Percentiles rank a stretch among this genome's conserved stretches.
Evolutionary conservation across 2,888 invertebrate genomes (phyloP).

Genomic region (Dolomedes plantarius): DNA sequence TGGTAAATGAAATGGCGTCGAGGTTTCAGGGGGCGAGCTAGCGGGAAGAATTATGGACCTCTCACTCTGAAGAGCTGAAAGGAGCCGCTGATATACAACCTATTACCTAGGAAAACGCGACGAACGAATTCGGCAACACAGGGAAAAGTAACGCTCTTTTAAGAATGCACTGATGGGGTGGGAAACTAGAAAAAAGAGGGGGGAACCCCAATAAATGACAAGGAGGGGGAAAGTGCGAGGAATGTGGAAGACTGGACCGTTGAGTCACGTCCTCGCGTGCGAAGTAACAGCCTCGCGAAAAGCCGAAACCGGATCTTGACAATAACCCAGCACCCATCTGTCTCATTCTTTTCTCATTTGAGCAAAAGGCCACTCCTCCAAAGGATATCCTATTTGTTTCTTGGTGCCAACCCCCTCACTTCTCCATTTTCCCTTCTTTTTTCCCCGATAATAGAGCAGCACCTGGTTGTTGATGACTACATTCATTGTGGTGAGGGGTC

Average conservation of each 20-base stretch:
- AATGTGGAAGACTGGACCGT: constrained; percentile 34
- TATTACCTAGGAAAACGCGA: constrained; percentile 21
- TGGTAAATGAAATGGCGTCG: not conserved
- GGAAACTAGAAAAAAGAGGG: not conserved
- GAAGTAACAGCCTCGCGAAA: constrained; percentile 7
- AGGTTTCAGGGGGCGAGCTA: not conserved
- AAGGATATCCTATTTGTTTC: constrained; percentile 37
- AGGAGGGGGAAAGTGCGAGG: not conserved
- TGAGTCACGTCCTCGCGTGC: constrained; percentile 54
- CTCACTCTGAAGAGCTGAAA: constrained; percentile 20
- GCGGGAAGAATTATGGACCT: constrained; percentile 12
- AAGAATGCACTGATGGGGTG: not conserved
- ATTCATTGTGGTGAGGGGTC: constrained; percentile 24
- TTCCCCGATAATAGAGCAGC: constrained; percentile 23
- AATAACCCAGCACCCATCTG: constrained; percentile 60
- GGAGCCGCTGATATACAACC: constrained; percentile 29
- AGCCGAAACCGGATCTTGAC: constrained; percentile 65
- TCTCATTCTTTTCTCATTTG: constrained; percentile 55
- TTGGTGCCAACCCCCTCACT: constrained; percentile 17
- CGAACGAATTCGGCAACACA: not conserved
- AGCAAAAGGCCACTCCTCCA: constrained; percentile 49
- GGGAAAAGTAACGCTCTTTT: not conserved
- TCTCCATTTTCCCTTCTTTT: constrained; percentile 7
- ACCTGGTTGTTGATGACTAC: constrained; percentile 49
- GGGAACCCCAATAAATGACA: constrained; percentile 34